Evolutionary conservation across 2,113 vertebrate genomes (phyloP), one percentile per base, ranked within the genome.

Genomic region (Passer domesticus): DNA sequence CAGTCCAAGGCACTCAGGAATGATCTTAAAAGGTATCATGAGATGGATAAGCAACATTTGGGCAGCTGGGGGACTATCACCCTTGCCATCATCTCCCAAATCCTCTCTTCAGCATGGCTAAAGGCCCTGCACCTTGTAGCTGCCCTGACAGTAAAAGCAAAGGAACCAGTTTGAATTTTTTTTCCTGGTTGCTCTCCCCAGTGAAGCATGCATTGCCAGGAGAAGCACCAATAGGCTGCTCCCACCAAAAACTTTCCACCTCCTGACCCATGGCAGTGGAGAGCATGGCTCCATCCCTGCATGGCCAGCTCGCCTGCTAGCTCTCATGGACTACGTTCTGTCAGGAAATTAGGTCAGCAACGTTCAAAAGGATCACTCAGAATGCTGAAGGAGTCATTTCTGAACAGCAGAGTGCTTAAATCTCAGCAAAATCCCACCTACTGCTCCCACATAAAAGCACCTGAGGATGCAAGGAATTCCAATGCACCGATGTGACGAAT

Each of bases 271-370:
- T 8, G 43, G 43, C 8, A 60, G 22, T 7, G 20, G 31, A 68
- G 27, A 55, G 33, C 60, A 55, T 0, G 0, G 72, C 41, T 83
- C 58, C 35, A 28, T 15, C 18, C 27, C 77, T 56, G 46, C 25
- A 11, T 0, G 30, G 49, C 28, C 73, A 92, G 31, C 33, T 63
- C 1, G 0, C 9, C 52, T 7, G 1, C 18, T 11, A 35, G 33
- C 43, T 49, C 63, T 53, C 47, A 23, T 7, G 22, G 46, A 39
- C 46, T 13, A 35, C 2, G 1, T 62, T 15, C 27, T 52, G 18
- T n/a, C 43, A 46, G 28, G 21, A 87, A 59, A 59, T 24, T 5
- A 22, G 20, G 49, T 24, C 39, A 74, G 44, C 55, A 30, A 1
- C 15, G 25, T 7, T 55, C 91, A 67, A 4, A 8, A 46, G 52